Percentiles rank a stretch among this genome's conserved stretches.
Conservation (phyloP, 2,888 invertebrate genomes). For the Tortrix viridana region DNA sequence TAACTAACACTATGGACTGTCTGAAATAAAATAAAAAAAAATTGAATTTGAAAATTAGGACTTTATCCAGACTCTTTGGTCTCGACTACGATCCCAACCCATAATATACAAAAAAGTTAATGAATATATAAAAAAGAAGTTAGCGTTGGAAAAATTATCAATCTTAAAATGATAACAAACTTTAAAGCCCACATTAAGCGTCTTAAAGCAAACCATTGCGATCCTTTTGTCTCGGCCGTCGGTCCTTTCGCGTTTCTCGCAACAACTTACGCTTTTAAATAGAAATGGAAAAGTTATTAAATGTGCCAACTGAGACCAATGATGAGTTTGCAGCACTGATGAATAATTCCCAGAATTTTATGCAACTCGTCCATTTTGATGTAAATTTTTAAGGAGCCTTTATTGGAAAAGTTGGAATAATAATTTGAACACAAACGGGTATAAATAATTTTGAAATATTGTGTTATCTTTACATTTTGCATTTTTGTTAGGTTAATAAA, state of each 20-base stretch:
- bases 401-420: not conserved
- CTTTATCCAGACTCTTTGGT: no score
- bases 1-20: no score
- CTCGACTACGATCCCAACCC: no score
- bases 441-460: not conserved
- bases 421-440: not conserved
- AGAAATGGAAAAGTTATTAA: constrained; percentile 29
- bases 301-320: constrained; percentile 22
- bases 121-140: no score
- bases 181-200: not conserved
- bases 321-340: constrained; percentile 10
- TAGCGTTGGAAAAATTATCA: no score
- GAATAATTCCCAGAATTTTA: constrained; percentile 28
- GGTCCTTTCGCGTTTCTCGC: not conserved
- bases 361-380: constrained; percentile 8
- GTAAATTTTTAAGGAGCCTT: not conserved
- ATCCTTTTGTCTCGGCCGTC: constrained; percentile 1
- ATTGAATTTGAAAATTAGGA: no score
- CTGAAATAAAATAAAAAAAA: no score
- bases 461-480: not conserved
- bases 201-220: not conserved
- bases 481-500: not conserved
- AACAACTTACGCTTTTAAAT: constrained; percentile 25
- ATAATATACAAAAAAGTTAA: no score
- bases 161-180: no score